Evolutionary conservation across 1,140 invertebrate species (phyloP).

Genomic region (Bombus ignitus): DNA sequence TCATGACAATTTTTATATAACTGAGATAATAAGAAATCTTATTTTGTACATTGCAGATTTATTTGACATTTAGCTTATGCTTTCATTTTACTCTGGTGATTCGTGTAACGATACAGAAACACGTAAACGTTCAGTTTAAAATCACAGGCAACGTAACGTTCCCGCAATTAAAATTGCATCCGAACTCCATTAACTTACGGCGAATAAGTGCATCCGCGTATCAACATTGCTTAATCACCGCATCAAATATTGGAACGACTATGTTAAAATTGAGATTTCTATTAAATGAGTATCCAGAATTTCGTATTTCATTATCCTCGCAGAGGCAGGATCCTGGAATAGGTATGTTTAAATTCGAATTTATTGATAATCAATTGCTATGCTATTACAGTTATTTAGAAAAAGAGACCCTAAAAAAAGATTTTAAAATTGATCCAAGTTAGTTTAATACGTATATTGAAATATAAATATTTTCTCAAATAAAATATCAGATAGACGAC

Average conservation of each 20-base stretch:
- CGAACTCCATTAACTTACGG: constrained; percentile 58
- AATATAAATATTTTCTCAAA: too few relatives aligned
- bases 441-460: too few relatives aligned
- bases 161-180: constrained; percentile 66
- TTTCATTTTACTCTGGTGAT: constrained; percentile 43
- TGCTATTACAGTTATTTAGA: too few relatives aligned
- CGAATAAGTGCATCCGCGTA: constrained; percentile 62
- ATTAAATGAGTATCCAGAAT: constrained; percentile 71
- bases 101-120: constrained; percentile 45
- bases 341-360: constrained; percentile 22
- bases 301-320: constrained; percentile 53
- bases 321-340: constrained; percentile 23
- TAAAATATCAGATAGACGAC: too few relatives aligned
- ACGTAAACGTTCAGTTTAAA: constrained; percentile 41
- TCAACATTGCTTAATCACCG: constrained; percentile 57
- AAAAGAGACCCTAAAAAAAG: too few relatives aligned
- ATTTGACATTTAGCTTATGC: constrained; percentile 52
- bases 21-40: too few relatives aligned
- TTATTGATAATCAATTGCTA: neutral
- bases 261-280: constrained; percentile 61
- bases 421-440: too few relatives aligned
- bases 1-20: too few relatives aligned
- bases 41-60: constrained; percentile 24
- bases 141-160: constrained; percentile 65
- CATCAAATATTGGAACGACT: constrained; percentile 64